Evolutionary conservation across 37 sponge, comb jelly and placozoan genomes (phyloP).

Genomic region (Eunapius fragilis): DNA sequence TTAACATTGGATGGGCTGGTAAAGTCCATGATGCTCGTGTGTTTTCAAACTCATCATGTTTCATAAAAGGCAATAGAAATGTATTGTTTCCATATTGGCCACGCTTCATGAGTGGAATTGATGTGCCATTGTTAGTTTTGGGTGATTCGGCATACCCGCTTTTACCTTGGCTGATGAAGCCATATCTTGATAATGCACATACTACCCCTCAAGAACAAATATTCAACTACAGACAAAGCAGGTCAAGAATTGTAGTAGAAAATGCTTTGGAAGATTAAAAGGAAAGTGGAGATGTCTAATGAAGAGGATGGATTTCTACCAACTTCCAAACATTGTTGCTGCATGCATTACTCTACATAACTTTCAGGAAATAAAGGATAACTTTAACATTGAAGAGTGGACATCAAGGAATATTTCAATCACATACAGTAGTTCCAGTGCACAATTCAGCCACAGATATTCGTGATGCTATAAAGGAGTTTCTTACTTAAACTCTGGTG

Average conservation of each 20-base stretch:
- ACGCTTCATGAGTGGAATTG: background rate
- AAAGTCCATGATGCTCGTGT: conserved; percentile 50
- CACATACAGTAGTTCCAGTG: too few species aligned
- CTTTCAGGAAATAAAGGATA: conserved; percentile 20
- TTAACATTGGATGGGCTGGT: conserved; percentile 33
- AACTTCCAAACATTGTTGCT: background rate
- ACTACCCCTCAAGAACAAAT: conserved; percentile 13
- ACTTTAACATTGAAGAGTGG: too few species aligned
- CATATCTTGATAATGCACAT: conserved; percentile 13
- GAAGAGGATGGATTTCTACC: background rate
- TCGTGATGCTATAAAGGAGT: too few species aligned
- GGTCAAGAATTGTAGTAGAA: conserved; percentile 19
- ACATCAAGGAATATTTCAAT: too few species aligned
- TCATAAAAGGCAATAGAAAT: background rate
- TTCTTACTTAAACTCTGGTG: too few species aligned
- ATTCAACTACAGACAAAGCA: conserved; percentile 32
- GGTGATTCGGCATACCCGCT: conserved; percentile 58
- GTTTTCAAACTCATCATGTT: conserved; percentile 25
- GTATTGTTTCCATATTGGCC: conserved; percentile 12
- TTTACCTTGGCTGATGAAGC: conserved; percentile 53
- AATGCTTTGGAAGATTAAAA: conserved; percentile 45
- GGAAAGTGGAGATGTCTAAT: conserved; percentile 44
- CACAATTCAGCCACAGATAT: too few species aligned
- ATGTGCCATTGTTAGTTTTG: conserved; percentile 28
- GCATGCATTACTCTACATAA: conserved; percentile 43